Conservation (phyloP, 2,797 vertebrate genomes). For the Siniperca obscura region DNA sequence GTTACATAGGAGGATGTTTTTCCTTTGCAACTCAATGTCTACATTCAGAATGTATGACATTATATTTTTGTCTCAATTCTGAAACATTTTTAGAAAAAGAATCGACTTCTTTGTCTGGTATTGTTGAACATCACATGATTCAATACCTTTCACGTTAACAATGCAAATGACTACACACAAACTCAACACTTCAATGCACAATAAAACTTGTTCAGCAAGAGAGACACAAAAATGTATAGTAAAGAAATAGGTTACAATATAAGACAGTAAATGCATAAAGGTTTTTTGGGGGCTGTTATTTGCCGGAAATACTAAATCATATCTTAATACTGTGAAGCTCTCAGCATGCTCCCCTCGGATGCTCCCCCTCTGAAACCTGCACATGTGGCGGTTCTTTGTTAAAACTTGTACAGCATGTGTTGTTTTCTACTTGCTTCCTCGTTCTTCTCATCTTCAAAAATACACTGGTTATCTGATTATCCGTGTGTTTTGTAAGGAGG, state of each 20-base stretch:
- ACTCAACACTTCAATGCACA: neutral
- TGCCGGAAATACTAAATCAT: constrained; percentile 1
- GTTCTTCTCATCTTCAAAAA: neutral
- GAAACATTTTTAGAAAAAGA: neutral
- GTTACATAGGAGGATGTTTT: neutral
- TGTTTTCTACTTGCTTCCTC: neutral
- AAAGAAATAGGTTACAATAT: neutral
- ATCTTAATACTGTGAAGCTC: neutral
- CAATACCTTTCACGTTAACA: neutral
- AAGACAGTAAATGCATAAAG: neutral
- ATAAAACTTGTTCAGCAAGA: neutral
- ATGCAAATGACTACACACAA: neutral
- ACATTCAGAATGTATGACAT: no score
- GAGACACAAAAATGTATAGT: neutral
- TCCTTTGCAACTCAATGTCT: neutral
- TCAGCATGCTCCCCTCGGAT: neutral
- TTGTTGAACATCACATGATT: neutral
- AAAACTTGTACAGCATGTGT: neutral
- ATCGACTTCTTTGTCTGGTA: neutral
- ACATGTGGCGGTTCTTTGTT: neutral
- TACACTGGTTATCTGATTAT: neutral
- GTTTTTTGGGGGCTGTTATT: neutral
- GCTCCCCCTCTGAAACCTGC: neutral
- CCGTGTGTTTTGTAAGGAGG: constrained; percentile 1
- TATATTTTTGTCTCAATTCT: neutral